Percentiles rank a stretch among this genome's conserved stretches.
Conservation (phyloP, 2,888 invertebrate species). For the Cephus pulcher region DNA sequence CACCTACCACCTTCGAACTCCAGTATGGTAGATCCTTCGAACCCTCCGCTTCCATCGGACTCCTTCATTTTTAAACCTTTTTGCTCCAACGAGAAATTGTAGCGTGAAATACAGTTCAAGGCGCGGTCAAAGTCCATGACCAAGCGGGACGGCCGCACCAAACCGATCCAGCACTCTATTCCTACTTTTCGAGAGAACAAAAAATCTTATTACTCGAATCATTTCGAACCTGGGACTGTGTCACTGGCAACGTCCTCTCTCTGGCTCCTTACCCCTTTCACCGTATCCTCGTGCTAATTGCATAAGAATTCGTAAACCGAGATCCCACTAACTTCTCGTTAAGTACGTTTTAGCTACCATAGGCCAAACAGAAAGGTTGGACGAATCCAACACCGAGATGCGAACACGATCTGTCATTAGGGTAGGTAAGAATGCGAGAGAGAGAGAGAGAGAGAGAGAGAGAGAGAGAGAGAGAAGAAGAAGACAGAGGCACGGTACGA, state of each 20-base stretch:
- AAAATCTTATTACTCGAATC: background rate
- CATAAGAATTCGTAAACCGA: background rate
- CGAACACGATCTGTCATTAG: slow-evolving; percentile 61
- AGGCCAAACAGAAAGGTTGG: background rate
- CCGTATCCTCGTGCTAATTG: background rate
- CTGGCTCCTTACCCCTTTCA: background rate
- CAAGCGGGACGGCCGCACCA: background rate
- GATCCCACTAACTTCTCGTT: background rate
- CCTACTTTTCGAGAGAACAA: background rate
- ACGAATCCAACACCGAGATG: slow-evolving; percentile 7
- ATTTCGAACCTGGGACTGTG: background rate
- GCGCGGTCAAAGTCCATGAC: slow-evolving; percentile 18
- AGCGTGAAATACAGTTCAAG: slow-evolving; percentile 35
- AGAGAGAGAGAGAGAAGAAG: background rate
- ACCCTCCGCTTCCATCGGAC: slow-evolving; percentile 29
- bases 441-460: background rate
- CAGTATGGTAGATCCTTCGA: slow-evolving; percentile 37
- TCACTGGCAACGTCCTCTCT: background rate
- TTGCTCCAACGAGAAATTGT: slow-evolving; percentile 29
- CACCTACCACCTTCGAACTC: slow-evolving; percentile 6
- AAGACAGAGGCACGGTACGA: slow-evolving; percentile 16
- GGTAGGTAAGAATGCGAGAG: background rate
- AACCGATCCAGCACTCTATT: background rate
- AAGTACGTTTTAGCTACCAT: background rate
- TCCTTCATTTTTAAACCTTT: slow-evolving; percentile 24